Evolutionary conservation across 2,888 invertebrate genomes (phyloP).

Genomic region (Polyommatus iphigenia): DNA sequence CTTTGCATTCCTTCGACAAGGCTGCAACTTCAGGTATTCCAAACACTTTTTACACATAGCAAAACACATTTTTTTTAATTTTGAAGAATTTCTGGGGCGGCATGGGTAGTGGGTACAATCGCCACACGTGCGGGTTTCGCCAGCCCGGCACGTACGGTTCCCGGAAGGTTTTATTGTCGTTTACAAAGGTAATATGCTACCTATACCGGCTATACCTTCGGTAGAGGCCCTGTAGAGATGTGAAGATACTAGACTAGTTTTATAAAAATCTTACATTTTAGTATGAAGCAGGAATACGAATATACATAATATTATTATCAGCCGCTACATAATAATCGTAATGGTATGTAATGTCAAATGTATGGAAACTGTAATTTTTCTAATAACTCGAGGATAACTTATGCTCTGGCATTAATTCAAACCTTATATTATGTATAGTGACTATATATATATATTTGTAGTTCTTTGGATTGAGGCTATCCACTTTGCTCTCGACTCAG

Average conservation of each 20-base stretch:
- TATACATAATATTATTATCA: no score
- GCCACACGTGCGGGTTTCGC: slow-evolving; percentile 23
- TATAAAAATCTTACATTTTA: not conserved
- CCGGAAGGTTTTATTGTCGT: slow-evolving; percentile 21
- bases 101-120: not conserved
- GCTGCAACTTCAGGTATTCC: not conserved
- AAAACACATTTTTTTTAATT: not conserved
- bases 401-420: no score
- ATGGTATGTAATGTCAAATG: not conserved
- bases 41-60: not conserved
- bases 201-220: not conserved
- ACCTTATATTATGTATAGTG: no score
- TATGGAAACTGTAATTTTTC: no score
- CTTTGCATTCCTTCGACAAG: not conserved
- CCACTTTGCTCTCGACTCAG: not conserved
- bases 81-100: slow-evolving; percentile 1
- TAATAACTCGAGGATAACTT: no score
- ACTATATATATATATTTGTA: no score
- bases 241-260: not conserved
- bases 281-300: not conserved
- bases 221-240: not conserved
- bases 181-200: slow-evolving; percentile 3
- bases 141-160: slow-evolving; percentile 20
- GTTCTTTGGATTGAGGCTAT: no score
- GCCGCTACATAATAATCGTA: no score